phyloP scores from a whole-genome alignment of 2,113 vertebrate genomes.

The Antennarius striatus region DNA sequence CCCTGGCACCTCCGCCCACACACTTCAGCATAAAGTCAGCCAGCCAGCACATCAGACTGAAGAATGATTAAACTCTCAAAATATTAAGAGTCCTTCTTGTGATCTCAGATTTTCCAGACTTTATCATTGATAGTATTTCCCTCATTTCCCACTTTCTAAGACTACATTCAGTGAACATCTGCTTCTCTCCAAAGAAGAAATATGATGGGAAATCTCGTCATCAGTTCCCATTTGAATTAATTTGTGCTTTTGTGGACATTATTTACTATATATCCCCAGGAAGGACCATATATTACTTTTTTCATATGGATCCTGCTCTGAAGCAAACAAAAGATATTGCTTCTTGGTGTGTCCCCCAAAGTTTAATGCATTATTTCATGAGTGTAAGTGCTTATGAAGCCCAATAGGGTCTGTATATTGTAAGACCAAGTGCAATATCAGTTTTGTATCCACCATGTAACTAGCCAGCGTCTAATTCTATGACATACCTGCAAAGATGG shows the following conservation, averaged over 20 bases:
- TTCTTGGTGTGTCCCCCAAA: constrained; percentile 40
- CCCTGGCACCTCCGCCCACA: constrained; percentile 53
- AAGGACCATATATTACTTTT: constrained; percentile 64
- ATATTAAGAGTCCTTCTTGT: constrained; percentile 39
- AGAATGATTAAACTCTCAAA: constrained; percentile 49
- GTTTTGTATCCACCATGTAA: constrained; percentile 39
- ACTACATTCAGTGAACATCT: constrained; percentile 20
- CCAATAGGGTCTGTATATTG: constrained; percentile 49
- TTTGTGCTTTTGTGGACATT: constrained; percentile 38
- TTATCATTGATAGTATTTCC: constrained; percentile 11
- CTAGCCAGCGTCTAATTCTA: constrained; percentile 40
- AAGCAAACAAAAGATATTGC: constrained; percentile 75
- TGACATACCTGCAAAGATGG: constrained; percentile 48
- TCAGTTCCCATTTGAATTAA: constrained; percentile 37
- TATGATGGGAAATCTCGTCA: constrained; percentile 16
- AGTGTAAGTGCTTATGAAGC: constrained; percentile 68
- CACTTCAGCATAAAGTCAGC: constrained; percentile 49
- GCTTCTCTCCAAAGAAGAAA: constrained; percentile 17
- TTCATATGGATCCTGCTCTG: constrained; percentile 66
- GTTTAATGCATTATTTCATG: constrained; percentile 74
- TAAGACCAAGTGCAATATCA: constrained; percentile 68
- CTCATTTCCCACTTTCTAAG: background rate
- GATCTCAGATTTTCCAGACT: constrained; percentile 10
- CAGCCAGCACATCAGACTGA: constrained; percentile 43
- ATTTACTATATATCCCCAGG: constrained; percentile 30